These are phyloP conservation scores for Dorcus hopei DNA, from an alignment of 2,888 invertebrate genomes.

Conservation along the genomic window DNA sequence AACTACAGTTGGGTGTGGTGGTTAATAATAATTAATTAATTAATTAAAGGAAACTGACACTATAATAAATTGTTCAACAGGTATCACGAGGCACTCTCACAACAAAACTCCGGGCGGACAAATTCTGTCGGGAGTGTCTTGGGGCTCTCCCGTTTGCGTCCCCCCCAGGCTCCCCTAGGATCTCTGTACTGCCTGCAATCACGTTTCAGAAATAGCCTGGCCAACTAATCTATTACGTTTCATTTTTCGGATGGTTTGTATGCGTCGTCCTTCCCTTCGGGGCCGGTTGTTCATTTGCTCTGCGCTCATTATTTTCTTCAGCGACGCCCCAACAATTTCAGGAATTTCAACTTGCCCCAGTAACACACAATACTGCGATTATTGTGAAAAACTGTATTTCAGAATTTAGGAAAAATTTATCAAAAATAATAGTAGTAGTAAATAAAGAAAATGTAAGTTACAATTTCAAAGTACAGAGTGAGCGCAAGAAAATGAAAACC, in stretches of 20 bases:
- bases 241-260: constrained; percentile 8
- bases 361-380: too few relatives aligned
- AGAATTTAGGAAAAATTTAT: too few relatives aligned
- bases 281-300: not conserved
- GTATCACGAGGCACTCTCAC: constrained; percentile 12
- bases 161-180: constrained; percentile 6
- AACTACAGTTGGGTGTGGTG: not conserved
- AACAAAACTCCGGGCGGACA: constrained; percentile 11
- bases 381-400: too few relatives aligned
- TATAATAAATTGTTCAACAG: constrained; percentile 16
- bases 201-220: constrained; percentile 15
- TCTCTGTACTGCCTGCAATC: constrained; percentile 9
- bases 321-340: not conserved
- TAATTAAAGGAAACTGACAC: not conserved
- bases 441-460: too few relatives aligned
- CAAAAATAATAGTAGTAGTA: too few relatives aligned
- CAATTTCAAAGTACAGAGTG: too few relatives aligned
- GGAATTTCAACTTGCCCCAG: too few relatives aligned
- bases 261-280: too few relatives aligned
- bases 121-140: not conserved
- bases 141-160: constrained; percentile 6
- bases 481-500: too few relatives aligned
- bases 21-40: not conserved
- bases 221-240: constrained; percentile 16
- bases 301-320: not conserved